These are phyloP conservation scores for Cryptotermes secundus DNA, from an alignment of 1,140 invertebrate genomes.

Conservation along the genomic window DNA sequence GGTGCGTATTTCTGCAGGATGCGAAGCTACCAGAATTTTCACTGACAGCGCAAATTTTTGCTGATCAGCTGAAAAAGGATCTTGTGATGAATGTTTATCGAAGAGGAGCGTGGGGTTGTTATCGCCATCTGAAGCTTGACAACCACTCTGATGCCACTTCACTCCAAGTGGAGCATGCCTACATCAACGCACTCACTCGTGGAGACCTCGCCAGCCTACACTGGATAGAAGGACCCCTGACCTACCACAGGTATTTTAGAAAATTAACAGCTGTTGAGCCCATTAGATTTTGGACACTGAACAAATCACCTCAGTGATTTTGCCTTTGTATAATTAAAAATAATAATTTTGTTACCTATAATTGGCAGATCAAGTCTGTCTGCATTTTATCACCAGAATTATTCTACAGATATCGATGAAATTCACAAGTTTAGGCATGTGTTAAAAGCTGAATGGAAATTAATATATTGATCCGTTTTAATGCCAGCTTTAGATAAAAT, in stretches of 20 bases:
- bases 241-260: conserved; percentile 51
- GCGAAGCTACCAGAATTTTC: conserved; percentile 62
- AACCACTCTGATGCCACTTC: conserved; percentile 56
- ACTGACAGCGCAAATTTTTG: conserved; percentile 56
- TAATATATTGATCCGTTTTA: too few relatives aligned
- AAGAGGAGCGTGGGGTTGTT: conserved; percentile 79
- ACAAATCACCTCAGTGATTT: too few relatives aligned
- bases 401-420: too few relatives aligned
- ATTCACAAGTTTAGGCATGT: too few relatives aligned
- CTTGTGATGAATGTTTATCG: conserved; percentile 81
- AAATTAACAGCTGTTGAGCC: conserved; percentile 21
- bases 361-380: too few relatives aligned
- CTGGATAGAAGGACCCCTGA: conserved; percentile 89
- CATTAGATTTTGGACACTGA: background rate
- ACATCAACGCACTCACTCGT: conserved; percentile 84
- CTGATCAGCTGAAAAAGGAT: conserved; percentile 69
- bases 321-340: too few relatives aligned
- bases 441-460: too few relatives aligned
- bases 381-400: too few relatives aligned
- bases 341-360: too few relatives aligned
- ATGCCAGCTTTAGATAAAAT: too few relatives aligned
- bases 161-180: conserved; percentile 82
- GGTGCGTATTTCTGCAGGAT: conserved; percentile 67
- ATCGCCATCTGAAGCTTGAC: conserved; percentile 73
- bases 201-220: conserved; percentile 89